These are phyloP conservation scores for Hydrolagus colliei DNA, from an alignment of 2,797 vertebrate species.

Conservation along the genomic window DNA sequence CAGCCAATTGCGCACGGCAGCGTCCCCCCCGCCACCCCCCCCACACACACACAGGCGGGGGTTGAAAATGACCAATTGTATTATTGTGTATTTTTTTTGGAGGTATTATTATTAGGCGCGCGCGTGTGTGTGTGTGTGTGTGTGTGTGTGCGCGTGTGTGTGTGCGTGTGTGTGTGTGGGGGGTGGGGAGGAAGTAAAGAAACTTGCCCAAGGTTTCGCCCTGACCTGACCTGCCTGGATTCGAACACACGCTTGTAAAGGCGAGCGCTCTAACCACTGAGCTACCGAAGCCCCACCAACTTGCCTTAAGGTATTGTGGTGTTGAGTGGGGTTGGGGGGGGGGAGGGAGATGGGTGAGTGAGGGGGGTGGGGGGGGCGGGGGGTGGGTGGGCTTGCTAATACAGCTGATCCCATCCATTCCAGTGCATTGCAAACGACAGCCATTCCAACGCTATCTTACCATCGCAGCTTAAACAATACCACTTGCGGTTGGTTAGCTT, in stretches of 20 bases:
- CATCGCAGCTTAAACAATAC: background rate
- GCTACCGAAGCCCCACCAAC: background rate
- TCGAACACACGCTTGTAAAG: no score
- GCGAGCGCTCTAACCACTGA: background rate
- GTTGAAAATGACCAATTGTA: background rate
- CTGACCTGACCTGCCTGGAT: no score
- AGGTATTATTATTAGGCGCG: background rate
- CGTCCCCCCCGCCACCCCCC: no score
- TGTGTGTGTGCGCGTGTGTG: background rate
- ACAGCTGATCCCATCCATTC: background rate
- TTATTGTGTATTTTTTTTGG: background rate
- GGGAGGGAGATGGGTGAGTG: background rate
- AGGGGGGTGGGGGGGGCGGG: no score
- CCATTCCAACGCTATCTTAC: background rate
- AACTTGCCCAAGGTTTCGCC: no score
- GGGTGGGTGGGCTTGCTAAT: no score
- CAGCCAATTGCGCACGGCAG: background rate
- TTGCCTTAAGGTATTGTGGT: background rate
- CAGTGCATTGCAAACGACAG: background rate
- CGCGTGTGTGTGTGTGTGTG: background rate
- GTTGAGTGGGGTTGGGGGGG: no score
- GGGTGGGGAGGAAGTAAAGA: no score
- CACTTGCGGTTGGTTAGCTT: no score
- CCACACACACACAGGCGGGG: background rate
- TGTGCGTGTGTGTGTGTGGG: no score